Evolutionary conservation across 1,140 invertebrate species (phyloP).

Genomic region (Drosophila lacertosa): DNA sequence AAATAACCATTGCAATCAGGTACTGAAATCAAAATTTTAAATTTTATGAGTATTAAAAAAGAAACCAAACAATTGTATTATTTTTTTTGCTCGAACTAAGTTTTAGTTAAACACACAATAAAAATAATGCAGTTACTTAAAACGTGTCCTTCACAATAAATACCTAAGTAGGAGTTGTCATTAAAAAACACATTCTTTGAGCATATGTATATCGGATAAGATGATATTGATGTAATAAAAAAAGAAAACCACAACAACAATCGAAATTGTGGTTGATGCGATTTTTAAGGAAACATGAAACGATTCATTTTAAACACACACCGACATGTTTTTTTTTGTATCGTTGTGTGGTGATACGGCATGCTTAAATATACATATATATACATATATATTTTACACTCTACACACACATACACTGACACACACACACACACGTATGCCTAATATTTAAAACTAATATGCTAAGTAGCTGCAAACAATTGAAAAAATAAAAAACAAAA

Average conservation of each 20-base stretch:
- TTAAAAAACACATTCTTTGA: too few species aligned
- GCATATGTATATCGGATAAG: too few species aligned
- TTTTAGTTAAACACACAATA: constrained; percentile 20
- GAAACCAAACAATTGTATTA: constrained; percentile 16
- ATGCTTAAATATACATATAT: constrained; percentile 26
- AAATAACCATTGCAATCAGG: constrained; percentile 70
- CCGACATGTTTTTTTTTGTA: constrained; percentile 28
- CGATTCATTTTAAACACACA: constrained; percentile 33
- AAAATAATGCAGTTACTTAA: constrained; percentile 28
- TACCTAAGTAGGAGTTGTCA: background rate
- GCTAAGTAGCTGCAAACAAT: constrained; percentile 55
- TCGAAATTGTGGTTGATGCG: constrained; percentile 21
- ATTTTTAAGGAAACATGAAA: constrained; percentile 30
- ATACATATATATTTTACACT: constrained; percentile 14
- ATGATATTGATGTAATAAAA: too few species aligned
- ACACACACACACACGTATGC: constrained; percentile 36
- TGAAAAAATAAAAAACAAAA: constrained; percentile 30
- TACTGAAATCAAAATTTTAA: constrained; percentile 79
- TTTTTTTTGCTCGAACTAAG: constrained; percentile 36
- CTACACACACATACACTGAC: constrained; percentile 16
- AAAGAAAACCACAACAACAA: too few species aligned
- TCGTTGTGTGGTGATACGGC: constrained; percentile 47
- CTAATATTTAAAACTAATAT: constrained; percentile 51
- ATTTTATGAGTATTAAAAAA: constrained; percentile 40
- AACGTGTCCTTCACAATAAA: too few species aligned